Evolutionary conservation across 2,113 vertebrate species (phyloP).

Genomic region (Prietella phreatophila): DNA sequence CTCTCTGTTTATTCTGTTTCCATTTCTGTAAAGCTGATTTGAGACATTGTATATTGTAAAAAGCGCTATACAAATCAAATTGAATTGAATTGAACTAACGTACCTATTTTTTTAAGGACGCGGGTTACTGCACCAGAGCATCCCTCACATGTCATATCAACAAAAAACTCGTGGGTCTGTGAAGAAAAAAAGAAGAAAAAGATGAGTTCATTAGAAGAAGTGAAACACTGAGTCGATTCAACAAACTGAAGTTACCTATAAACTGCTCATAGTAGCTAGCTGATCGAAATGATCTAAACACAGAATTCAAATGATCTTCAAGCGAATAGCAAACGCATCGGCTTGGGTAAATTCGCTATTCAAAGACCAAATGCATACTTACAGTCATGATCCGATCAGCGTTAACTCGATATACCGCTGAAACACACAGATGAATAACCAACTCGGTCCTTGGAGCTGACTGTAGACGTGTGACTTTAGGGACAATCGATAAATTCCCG

Average conservation of each 20-base stretch:
- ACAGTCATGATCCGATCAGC: constrained; percentile 45
- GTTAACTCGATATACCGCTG: background rate
- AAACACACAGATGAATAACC: background rate
- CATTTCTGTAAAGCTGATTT: no score
- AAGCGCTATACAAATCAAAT: no score
- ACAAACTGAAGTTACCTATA: background rate
- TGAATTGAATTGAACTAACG: no score
- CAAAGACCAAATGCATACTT: background rate
- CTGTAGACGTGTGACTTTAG: background rate
- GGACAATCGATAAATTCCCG: constrained; percentile 29
- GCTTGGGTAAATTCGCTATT: background rate
- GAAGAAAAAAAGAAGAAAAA: constrained; percentile 34
- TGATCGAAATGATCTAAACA: background rate
- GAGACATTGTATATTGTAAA: no score
- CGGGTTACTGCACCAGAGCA: constrained; percentile 86
- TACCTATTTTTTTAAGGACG: constrained; percentile 84
- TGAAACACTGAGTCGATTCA: background rate
- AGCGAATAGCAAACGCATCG: background rate
- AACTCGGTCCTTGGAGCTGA: background rate
- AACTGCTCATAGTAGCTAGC: background rate
- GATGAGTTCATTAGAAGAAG: background rate
- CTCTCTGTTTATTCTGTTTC: no score
- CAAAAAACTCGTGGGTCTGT: constrained; percentile 93
- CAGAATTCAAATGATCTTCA: background rate
- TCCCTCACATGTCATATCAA: constrained; percentile 94